Evolutionary conservation across 30 jellyfish, hydroid and myxozoan species (phyloP).

Genomic region (Hydractinia echinata): DNA sequence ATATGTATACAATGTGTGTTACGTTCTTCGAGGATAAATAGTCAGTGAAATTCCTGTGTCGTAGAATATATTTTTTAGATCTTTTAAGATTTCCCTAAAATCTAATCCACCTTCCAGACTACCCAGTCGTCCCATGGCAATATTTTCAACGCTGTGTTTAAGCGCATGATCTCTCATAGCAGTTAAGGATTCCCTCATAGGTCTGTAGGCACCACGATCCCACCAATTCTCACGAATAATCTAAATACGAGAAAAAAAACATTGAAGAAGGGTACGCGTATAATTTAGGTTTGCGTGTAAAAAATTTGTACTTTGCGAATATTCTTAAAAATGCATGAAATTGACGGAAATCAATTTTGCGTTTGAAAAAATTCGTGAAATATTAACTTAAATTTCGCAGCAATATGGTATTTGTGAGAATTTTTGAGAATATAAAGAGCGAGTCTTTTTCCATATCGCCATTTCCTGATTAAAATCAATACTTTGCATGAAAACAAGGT

Average conservation of each 20-base stretch:
- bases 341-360: no score
- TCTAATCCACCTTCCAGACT: constrained; percentile 26
- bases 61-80: constrained; percentile 23
- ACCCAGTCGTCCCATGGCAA: constrained; percentile 45
- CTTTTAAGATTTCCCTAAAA: constrained; percentile 30
- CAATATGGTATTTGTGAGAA: no score
- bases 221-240: constrained; percentile 39
- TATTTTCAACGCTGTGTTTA: constrained; percentile 10
- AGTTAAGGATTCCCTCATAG: constrained; percentile 31
- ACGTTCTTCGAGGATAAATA: constrained; percentile 39
- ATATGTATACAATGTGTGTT: background rate
- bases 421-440: no score
- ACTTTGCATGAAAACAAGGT: no score
- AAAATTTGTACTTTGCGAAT: no score
- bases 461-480: no score
- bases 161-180: constrained; percentile 29
- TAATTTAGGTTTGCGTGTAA: no score
- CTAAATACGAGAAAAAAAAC: background rate
- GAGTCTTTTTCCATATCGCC: no score
- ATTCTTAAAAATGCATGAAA: no score
- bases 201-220: constrained; percentile 49
- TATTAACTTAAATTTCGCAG: no score
- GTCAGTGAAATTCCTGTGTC: constrained; percentile 14
- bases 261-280: no score
- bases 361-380: no score